phyloP scores from a whole-genome alignment of 2,888 invertebrate species.

The Trichogramma dendrolimi region DNA sequence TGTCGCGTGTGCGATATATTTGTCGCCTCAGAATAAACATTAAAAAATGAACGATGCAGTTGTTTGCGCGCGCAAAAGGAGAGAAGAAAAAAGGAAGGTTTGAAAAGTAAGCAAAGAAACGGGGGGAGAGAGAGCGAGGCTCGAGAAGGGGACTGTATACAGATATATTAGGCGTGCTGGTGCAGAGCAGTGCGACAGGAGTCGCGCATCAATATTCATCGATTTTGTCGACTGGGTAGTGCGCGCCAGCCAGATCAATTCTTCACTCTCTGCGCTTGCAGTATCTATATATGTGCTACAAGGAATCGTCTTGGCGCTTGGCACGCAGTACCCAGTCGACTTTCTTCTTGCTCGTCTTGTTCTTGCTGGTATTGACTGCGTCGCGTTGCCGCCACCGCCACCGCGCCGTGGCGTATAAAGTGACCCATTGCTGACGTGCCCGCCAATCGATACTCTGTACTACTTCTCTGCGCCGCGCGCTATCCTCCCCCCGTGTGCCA shows the following conservation, averaged over 20 bases:
- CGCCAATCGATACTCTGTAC: constrained; percentile 34
- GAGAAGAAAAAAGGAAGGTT: background rate
- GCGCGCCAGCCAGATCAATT: background rate
- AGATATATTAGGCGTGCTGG: too few species aligned
- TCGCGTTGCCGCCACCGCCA: background rate
- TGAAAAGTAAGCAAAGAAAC: too few species aligned
- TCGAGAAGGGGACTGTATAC: too few species aligned
- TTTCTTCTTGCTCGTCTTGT: background rate
- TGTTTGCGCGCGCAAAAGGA: too few species aligned
- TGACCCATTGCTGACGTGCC: constrained; percentile 36
- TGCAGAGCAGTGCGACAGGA: too few species aligned
- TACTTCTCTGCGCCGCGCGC: background rate
- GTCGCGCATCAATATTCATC: constrained; percentile 24
- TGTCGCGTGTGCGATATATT: too few species aligned
- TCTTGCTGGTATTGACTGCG: constrained; percentile 2
- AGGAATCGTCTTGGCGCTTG: background rate
- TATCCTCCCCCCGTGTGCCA: background rate
- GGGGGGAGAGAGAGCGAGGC: too few species aligned
- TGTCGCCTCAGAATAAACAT: too few species aligned
- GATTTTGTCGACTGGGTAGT: constrained; percentile 12
- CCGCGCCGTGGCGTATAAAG: constrained; percentile 17
- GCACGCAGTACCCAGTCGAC: background rate
- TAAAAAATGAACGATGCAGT: too few species aligned
- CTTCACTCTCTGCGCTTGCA: background rate
- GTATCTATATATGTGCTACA: too few species aligned